Evolutionary conservation across 2,113 vertebrate species (phyloP).

Genomic region (Cebus imitator): DNA sequence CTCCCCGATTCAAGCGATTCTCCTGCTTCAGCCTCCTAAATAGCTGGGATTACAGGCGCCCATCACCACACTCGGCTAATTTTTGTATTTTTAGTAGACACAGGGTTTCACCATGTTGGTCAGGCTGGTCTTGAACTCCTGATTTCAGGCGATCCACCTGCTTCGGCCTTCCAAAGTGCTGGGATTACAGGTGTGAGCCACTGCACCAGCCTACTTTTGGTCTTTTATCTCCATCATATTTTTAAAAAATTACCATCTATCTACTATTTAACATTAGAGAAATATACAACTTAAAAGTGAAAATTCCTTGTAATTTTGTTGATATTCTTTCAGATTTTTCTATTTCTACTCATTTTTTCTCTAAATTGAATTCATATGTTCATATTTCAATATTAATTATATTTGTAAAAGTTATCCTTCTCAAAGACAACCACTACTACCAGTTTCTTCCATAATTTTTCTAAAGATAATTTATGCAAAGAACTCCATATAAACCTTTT

Average conservation of each 20-base stretch:
- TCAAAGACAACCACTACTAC: not conserved
- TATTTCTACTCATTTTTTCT: not conserved
- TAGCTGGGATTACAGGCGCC: too few species aligned
- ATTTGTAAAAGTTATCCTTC: not conserved
- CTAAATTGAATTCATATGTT: not conserved
- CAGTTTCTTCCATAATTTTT: not conserved
- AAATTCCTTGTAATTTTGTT: not conserved
- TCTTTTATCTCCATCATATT: too few species aligned
- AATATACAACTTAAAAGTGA: not conserved
- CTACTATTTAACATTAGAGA: not conserved
- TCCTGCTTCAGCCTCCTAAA: too few species aligned
- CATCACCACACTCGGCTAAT: too few species aligned
- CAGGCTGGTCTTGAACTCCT: not conserved
- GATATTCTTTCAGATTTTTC: not conserved
- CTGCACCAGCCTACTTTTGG: too few species aligned
- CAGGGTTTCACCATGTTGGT: not conserved
- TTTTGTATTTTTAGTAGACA: not conserved
- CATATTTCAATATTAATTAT: not conserved
- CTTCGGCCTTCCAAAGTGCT: not conserved
- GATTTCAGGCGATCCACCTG: not conserved
- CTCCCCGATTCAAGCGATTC: too few species aligned
- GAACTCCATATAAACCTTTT: not conserved
- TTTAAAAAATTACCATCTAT: not conserved
- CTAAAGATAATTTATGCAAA: not conserved
- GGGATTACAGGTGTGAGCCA: not conserved